Percentiles rank a stretch among this genome's conserved stretches.
Conservation (phyloP, 2,888 invertebrate genomes). For the Clanis bilineata region DNA sequence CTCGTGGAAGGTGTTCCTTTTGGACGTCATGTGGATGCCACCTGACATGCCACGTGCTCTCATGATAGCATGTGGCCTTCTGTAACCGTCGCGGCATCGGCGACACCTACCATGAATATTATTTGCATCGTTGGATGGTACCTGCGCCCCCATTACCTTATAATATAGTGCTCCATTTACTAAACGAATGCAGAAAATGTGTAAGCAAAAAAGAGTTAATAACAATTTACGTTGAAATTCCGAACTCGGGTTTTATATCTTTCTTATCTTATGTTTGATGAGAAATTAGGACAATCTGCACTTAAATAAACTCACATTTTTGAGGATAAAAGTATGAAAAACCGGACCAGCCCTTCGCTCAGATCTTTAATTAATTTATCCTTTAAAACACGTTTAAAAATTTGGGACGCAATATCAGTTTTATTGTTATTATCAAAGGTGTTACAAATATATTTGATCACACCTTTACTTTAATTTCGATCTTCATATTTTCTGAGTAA, state of each 20-base stretch:
- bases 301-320: background rate
- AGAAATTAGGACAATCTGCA: background rate
- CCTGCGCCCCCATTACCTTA: no score
- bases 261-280: background rate
- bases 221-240: no score
- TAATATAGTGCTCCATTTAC: no score
- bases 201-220: no score
- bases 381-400: background rate
- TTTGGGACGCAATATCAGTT: background rate
- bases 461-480: no score
- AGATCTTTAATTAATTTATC: no score
- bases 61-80: conserved; percentile 31
- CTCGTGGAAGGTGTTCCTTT: conserved; percentile 39
- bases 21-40: conserved; percentile 57
- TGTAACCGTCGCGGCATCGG: background rate
- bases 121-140: background rate
- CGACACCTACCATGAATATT: background rate
- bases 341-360: background rate
- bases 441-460: no score
- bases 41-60: conserved; percentile 58
- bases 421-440: background rate
- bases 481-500: background rate
- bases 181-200: no score
- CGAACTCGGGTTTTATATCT: background rate
- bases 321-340: background rate